A percentile compares a stretch with the other conserved stretches of the same genome.
Evolutionary conservation across 2,797 vertebrate species (phyloP).

Genomic region (Leptatherina wallacei): DNA sequence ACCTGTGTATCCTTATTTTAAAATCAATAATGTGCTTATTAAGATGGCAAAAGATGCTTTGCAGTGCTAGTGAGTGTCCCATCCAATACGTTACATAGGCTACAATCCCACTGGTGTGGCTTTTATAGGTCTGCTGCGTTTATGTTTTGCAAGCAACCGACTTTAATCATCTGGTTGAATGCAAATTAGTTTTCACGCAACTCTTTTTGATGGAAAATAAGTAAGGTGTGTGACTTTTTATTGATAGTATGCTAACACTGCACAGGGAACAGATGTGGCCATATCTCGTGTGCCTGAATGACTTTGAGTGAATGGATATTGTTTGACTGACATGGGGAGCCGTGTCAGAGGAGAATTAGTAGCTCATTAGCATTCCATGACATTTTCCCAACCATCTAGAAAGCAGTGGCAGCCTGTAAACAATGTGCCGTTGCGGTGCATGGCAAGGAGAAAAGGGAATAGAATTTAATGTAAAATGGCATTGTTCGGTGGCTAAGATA

Average conservation of each 20-base stretch:
- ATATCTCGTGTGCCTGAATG: slow-evolving; percentile 41
- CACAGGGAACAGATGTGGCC: slow-evolving; percentile 9
- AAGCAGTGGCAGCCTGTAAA: slow-evolving; percentile 76
- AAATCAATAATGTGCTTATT: slow-evolving; percentile 24
- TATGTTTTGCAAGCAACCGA: slow-evolving; percentile 4
- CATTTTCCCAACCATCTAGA: slow-evolving; percentile 76
- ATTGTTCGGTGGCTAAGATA: slow-evolving; percentile 68
- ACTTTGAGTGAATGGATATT: slow-evolving; percentile 67
- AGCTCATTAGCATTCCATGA: slow-evolving; percentile 82
- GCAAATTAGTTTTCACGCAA: slow-evolving; percentile 24
- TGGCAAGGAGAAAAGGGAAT: slow-evolving; percentile 71
- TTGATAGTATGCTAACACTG: slow-evolving; percentile 40
- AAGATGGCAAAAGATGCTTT: slow-evolving; percentile 12
- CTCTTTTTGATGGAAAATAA: background rate
- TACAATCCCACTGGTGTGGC: background rate
- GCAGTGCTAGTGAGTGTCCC: background rate
- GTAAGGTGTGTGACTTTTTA: slow-evolving; percentile 20
- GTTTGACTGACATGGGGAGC: slow-evolving; percentile 69
- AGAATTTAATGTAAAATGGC: slow-evolving; percentile 76
- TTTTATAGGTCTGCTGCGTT: background rate
- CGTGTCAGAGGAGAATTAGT: slow-evolving; percentile 69
- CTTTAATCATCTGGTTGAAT: slow-evolving; percentile 37
- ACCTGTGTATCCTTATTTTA: slow-evolving; percentile 31
- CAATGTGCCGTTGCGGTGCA: slow-evolving; percentile 64
- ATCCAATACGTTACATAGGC: slow-evolving; percentile 17